phyloP scores from a whole-genome alignment of 1,140 invertebrate species.

The Bombus balteatus region DNA sequence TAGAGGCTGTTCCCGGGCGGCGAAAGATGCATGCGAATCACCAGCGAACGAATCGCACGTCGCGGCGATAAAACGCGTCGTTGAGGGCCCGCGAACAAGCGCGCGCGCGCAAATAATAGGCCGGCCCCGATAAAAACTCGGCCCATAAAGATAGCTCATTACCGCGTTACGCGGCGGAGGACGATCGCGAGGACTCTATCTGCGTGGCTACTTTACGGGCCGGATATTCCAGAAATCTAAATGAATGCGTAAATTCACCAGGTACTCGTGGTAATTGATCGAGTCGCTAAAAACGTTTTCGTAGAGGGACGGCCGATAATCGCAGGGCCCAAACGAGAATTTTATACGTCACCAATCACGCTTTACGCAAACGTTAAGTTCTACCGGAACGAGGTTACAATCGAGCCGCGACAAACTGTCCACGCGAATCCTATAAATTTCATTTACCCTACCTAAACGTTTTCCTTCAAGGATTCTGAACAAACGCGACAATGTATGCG shows the following conservation, averaged over 20 bases:
- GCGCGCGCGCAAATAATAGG: conserved; percentile 36
- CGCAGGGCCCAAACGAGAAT: conserved; percentile 2
- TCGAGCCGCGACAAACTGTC: neutral
- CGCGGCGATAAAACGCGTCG: conserved; percentile 18
- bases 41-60: neutral
- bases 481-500: neutral
- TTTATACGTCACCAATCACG: conserved; percentile 24
- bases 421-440: neutral
- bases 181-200: conserved; percentile 33
- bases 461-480: neutral
- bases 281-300: conserved; percentile 13
- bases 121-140: conserved; percentile 26
- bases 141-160: conserved; percentile 39
- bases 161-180: conserved; percentile 2
- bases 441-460: neutral
- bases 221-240: conserved; percentile 44
- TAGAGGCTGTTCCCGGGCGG: neutral
- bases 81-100: conserved; percentile 8
- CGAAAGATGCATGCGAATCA: neutral
- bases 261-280: conserved; percentile 27
- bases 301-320: conserved; percentile 24
- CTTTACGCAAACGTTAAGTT: conserved; percentile 25
- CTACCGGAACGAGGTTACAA: neutral
- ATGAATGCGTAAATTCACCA: conserved; percentile 34
- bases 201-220: neutral